Evolutionary conservation across 2,113 vertebrate species (phyloP).

Genomic region (Callionymus lyra): DNA sequence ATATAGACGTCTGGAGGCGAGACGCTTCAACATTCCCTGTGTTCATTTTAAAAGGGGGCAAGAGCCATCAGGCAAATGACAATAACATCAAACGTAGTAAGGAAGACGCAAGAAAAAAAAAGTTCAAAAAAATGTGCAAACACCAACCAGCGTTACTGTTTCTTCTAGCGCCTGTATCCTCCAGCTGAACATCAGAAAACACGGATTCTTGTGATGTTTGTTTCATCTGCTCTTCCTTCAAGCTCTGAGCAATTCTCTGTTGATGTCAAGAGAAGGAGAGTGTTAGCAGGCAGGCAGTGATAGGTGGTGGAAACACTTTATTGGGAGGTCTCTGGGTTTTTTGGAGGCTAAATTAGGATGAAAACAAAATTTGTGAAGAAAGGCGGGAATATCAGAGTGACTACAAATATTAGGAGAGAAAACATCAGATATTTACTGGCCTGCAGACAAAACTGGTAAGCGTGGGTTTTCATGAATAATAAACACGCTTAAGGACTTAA

Average conservation of each 20-base stretch:
- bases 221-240: slow-evolving; percentile 91
- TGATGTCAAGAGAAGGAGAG: slow-evolving; percentile 7
- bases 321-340: slow-evolving; percentile 1
- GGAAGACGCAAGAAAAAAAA: slow-evolving; percentile 3
- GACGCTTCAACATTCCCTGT: slow-evolving; percentile 70
- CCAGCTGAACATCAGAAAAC: slow-evolving; percentile 83
- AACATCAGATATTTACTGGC: no score
- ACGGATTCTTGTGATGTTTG: slow-evolving; percentile 63
- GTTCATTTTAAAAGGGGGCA: slow-evolving; percentile 10
- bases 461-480: no score
- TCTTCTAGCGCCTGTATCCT: slow-evolving; percentile 70
- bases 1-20: slow-evolving; percentile 74
- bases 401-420: no score
- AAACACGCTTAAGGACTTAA: no score
- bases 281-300: background rate
- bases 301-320: slow-evolving; percentile 1
- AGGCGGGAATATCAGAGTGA: slow-evolving; percentile 5
- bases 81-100: background rate
- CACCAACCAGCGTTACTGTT: slow-evolving; percentile 72
- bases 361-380: background rate
- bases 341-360: slow-evolving; percentile 1
- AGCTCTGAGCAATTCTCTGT: slow-evolving; percentile 92
- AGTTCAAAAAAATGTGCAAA: slow-evolving; percentile 10
- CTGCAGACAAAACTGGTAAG: no score
- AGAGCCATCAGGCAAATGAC: slow-evolving; percentile 17